These are phyloP conservation scores for Montipora capitata DNA, from an alignment of 92 coral and sea anemone genomes.

Conservation along the genomic window DNA sequence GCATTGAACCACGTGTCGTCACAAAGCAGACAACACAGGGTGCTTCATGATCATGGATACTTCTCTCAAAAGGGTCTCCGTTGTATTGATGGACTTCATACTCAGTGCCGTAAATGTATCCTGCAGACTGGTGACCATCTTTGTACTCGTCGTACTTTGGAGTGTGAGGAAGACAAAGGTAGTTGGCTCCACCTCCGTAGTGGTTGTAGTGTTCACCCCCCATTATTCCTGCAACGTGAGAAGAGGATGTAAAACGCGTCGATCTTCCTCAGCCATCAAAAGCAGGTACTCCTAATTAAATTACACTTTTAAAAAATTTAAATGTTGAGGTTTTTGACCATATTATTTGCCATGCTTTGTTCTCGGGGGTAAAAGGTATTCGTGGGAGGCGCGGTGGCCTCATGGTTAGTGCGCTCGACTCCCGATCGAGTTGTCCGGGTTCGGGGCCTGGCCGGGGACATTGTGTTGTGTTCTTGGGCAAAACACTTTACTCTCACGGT, in stretches of 20 bases:
- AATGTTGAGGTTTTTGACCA: no score
- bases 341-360: no score
- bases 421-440: no score
- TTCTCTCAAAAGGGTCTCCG: constrained; percentile 11
- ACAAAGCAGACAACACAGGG: constrained; percentile 27
- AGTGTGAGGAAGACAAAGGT: constrained; percentile 22
- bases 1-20: constrained; percentile 52
- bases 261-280: no score
- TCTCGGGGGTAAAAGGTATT: no score
- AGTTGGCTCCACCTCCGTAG: constrained; percentile 18
- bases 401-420: no score
- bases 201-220: not conserved
- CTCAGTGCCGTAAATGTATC: constrained; percentile 63
- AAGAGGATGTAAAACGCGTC: not conserved
- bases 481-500: no score
- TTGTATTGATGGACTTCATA: constrained; percentile 6
- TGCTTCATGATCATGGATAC: constrained; percentile 9
- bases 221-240: not conserved
- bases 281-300: no score
- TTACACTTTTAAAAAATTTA: no score
- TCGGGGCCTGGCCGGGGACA: no score
- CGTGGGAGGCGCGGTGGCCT: no score
- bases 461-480: no score
- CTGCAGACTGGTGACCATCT: not conserved
- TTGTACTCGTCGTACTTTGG: constrained; percentile 34